Evolutionary conservation across 1,140 invertebrate genomes (phyloP).

Genomic region (Lepidostoma basale): DNA sequence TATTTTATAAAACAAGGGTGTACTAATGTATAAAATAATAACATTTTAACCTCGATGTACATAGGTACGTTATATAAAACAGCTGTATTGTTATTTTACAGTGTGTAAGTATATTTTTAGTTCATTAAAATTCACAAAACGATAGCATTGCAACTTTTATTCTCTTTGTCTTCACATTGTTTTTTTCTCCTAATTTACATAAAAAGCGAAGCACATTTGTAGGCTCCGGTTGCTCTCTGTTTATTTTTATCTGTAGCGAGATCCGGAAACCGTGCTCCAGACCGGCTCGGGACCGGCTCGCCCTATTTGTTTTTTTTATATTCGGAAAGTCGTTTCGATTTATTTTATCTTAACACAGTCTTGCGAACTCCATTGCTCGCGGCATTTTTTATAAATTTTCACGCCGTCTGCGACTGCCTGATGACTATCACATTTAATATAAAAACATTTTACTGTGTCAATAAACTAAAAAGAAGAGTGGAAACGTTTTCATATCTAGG

Average conservation of each 20-base stretch:
- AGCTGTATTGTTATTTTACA: too few relatives aligned
- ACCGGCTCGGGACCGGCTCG: neutral
- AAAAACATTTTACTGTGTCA: neutral
- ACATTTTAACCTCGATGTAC: too few relatives aligned
- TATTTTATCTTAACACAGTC: slow-evolving; percentile 28
- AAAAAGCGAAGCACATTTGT: slow-evolving; percentile 46
- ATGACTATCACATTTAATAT: neutral
- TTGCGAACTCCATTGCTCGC: slow-evolving; percentile 5
- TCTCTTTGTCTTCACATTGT: slow-evolving; percentile 28
- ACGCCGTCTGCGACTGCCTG: neutral
- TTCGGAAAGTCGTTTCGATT: slow-evolving; percentile 19
- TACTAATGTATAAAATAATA: too few relatives aligned
- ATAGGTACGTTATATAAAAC: too few relatives aligned
- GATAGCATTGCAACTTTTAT: slow-evolving; percentile 31
- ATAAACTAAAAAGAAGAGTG: too few relatives aligned
- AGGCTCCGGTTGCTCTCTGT: slow-evolving; percentile 42
- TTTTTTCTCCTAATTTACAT: slow-evolving; percentile 44
- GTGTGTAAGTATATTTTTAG: slow-evolving; percentile 6
- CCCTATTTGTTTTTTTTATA: slow-evolving; percentile 22
- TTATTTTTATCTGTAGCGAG: slow-evolving; percentile 45
- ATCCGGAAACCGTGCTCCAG: slow-evolving; percentile 39
- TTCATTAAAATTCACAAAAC: slow-evolving; percentile 24
- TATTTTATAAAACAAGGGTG: too few relatives aligned
- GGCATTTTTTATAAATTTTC: slow-evolving; percentile 12
- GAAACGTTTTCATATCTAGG: too few relatives aligned